Evolutionary conservation across 2,888 invertebrate species (phyloP), one percentile per base, ranked within the genome.

Genomic region (Rhimphoctona megacephalus): DNA sequence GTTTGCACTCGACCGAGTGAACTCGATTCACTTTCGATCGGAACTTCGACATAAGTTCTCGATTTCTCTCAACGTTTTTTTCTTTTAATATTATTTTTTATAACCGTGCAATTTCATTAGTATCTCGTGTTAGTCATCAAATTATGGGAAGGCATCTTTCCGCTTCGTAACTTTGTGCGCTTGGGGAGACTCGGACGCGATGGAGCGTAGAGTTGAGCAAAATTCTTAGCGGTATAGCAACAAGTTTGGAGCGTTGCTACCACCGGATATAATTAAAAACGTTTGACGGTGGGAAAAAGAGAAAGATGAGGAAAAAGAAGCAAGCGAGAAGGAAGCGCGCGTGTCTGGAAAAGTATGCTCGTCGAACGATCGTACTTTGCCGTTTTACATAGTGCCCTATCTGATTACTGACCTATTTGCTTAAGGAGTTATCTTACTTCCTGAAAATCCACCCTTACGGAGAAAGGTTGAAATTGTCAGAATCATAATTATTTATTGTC

Each of bases 21-120:
- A 85, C 81, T 83, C 73, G 85, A 85, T 85, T 83, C 85, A 86
- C 86, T 67, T 83, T 81, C 81, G 80, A 81, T 57, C 83, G 73
- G 83, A 69, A 67, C 72, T 54, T 72, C 43, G 57, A 61, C 22
- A 52, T 43, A 77, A 77, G 66, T 57, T 67, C 33, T 39, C 30
- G 43, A 57, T 46, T 61, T 11, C 25, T 36, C 7, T 66, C 17
- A 4, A n/a, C n/a, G 49, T 57, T 36, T 72, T n/a, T 25, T 66
- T 19, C 19, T 43, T 70, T 36, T 17, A n/a, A 43, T 70, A 70
- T 70, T 70, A 46, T 54, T 80, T 61, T 52, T 25, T 52, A 49
- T 69, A 49, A 67, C 49, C 39, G 61, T 76, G 69, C 74, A 76
- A 70, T 69, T 64, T 73, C 49, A 78, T 81, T 39, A 61, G 46